Base-by-base conservation (phyloP, 2,113 vertebrate species). In the Hyla sarda region DNA sequence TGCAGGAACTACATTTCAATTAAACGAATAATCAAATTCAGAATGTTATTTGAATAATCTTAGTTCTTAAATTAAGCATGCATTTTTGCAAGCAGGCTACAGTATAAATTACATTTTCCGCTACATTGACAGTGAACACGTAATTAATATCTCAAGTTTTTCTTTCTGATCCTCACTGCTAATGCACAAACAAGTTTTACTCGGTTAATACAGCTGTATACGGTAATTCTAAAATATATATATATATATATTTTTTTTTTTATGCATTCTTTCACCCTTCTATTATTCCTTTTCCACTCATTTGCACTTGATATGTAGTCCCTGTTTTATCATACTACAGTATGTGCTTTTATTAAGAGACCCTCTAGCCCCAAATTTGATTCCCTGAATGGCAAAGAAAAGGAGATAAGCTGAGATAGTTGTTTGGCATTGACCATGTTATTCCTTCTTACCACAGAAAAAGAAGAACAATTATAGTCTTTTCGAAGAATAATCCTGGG, bases 121-220 rank as follows among this genome's bases (percentile, higher is more conserved):
- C 93, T 96, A 98, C 97, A 99, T 97, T 98, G 96, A 92, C 94
- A 95, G 94, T 94, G 92, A 97, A 97, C 94, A 96, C 96, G 94
- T 97, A 97, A 99, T 99, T 98, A 97, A 98, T 98, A 98, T 95
- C 94, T 95, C 93, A 94, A 96, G 92, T 96, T 96, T 94, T 93
- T 91, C 92, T 93, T 97, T 96, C 95, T 93, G 93, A 93, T 97
- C 95, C 94, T 93, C 94, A 94, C 95, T 79, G 87, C 32, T 85
- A 71, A n/a, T 25, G 28, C 45, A 85, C 30, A 74, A 60, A 73
- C 28, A 82, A 82, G 30, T 76, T 84, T 56, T 87, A 21, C 56
- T 62, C 56, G 28, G 60, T 54, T 83, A 30, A 45, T 69, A 52
- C 48, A 52, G 65, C 65, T 50, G 45, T 34, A 69, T 69, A n/a